Percentiles rank a stretch among this genome's conserved stretches.
These are phyloP conservation scores for Scortum barcoo DNA, from an alignment of 2,113 vertebrate genomes.

Conservation along the genomic window DNA sequence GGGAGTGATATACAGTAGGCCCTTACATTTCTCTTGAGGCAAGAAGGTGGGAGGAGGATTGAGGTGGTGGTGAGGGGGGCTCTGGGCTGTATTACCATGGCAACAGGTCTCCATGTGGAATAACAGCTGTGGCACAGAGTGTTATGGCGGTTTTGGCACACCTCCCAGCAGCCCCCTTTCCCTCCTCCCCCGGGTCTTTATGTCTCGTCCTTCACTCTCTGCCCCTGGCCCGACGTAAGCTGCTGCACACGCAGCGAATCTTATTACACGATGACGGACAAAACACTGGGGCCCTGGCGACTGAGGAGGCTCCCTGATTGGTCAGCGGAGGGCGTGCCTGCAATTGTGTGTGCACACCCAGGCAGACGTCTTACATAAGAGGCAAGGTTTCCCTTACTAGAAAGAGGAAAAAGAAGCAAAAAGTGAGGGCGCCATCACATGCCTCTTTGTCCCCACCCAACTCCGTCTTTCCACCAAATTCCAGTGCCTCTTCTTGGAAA, in stretches of 20 bases:
- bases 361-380: constrained; percentile 72
- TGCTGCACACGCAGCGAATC: constrained; percentile 38
- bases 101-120: constrained; percentile 53
- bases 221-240: constrained; percentile 15
- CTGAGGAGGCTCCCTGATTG: constrained; percentile 54
- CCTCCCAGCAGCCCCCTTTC: constrained; percentile 1
- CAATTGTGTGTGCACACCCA: constrained; percentile 28
- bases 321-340: constrained; percentile 27
- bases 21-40: constrained; percentile 8
- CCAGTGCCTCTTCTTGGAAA: constrained; percentile 22
- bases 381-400: constrained; percentile 7
- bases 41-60: neutral
- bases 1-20: neutral
- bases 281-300: constrained; percentile 37
- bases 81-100: constrained; percentile 51
- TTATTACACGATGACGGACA: constrained; percentile 54
- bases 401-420: neutral
- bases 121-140: constrained; percentile 62
- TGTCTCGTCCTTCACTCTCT: constrained; percentile 23
- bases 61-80: neutral
- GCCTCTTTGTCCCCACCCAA: constrained; percentile 37
- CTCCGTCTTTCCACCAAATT: neutral
- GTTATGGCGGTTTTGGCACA: constrained; percentile 53
- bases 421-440: constrained; percentile 2
- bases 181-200: neutral